These are phyloP conservation scores for Phocides pigmalion DNA, from an alignment of 1,140 invertebrate genomes.

Conservation along the genomic window DNA sequence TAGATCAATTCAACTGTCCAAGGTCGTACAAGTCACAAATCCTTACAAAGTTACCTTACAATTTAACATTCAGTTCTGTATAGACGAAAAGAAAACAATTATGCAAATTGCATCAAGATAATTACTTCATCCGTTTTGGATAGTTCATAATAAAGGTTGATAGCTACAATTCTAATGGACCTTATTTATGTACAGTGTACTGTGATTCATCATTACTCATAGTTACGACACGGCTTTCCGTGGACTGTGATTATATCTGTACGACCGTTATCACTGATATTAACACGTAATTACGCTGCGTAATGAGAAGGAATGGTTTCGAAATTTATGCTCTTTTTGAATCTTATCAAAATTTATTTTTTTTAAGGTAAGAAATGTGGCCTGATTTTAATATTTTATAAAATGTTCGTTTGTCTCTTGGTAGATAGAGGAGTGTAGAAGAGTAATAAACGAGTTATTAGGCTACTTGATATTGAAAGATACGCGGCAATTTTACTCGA, in stretches of 20 bases:
- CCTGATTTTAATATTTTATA: no score
- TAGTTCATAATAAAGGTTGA: not conserved
- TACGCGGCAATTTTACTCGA: no score
- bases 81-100: no score
- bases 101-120: not conserved
- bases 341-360: not conserved
- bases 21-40: not conserved
- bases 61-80: no score
- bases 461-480: no score
- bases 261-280: slow-evolving; percentile 11
- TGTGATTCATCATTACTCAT: slow-evolving; percentile 8
- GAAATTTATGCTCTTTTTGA: not conserved
- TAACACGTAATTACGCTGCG: slow-evolving; percentile 14
- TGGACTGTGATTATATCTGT: slow-evolving; percentile 1
- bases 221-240: slow-evolving; percentile 1
- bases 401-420: no score
- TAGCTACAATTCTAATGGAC: not conserved
- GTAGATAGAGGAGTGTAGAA: no score
- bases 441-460: no score
- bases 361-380: no score
- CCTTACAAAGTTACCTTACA: not conserved
- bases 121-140: slow-evolving; percentile 2
- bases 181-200: not conserved
- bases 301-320: slow-evolving; percentile 3
- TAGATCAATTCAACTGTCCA: no score